Evolutionary conservation across 2,797 vertebrate genomes (phyloP).

Genomic region (Hydrophis major): DNA sequence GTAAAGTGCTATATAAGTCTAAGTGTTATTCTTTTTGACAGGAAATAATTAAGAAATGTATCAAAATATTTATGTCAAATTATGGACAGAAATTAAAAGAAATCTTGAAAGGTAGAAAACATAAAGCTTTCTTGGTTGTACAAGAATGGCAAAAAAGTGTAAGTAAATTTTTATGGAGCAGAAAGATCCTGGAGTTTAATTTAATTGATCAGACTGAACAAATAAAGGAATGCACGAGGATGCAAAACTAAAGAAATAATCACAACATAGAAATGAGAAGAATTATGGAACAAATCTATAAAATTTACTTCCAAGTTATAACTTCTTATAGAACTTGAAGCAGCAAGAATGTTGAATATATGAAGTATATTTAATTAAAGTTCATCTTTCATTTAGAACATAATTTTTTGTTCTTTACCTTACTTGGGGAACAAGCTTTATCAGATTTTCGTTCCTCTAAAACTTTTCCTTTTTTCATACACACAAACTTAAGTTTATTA

Average conservation of each 20-base stretch:
- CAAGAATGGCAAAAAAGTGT: no score
- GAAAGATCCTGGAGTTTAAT: background rate
- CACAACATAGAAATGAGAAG: background rate
- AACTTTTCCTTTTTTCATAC: slow-evolving; percentile 82
- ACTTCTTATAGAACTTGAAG: background rate
- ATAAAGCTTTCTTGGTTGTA: background rate
- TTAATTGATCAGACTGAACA: background rate
- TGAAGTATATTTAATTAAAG: slow-evolving; percentile 4
- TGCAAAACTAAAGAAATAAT: background rate
- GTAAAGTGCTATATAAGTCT: no score
- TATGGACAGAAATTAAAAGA: background rate
- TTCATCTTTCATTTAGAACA: background rate
- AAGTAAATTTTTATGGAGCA: background rate
- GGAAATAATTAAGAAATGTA: background rate
- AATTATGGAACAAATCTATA: background rate
- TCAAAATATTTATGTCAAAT: background rate
- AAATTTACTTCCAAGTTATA: background rate
- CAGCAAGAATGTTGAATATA: background rate
- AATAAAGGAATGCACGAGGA: background rate
- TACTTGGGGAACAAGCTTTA: slow-evolving; percentile 70
- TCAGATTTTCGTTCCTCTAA: slow-evolving; percentile 66
- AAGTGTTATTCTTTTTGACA: background rate
- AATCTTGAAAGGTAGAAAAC: background rate
- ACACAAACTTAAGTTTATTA: slow-evolving; percentile 78
- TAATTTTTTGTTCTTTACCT: slow-evolving; percentile 67